Evolutionary conservation across 2,113 vertebrate genomes (phyloP).

Genomic region (Brachionichthys hirsutus): DNA sequence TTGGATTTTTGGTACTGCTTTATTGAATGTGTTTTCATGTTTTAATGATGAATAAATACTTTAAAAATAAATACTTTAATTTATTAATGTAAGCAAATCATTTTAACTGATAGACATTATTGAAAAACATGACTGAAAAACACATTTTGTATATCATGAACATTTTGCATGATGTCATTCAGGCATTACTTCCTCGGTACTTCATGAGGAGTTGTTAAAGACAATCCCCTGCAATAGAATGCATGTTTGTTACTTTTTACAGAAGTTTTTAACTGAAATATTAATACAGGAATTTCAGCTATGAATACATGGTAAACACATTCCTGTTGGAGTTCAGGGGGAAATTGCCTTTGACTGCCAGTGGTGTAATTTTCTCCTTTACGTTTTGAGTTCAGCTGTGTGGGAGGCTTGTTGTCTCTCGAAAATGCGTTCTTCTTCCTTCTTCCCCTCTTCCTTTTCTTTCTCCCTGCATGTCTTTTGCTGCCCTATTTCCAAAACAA

Average conservation of each 20-base stretch:
- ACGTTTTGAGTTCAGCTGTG: conserved; percentile 56
- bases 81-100: too few species aligned
- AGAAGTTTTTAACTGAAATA: conserved; percentile 6
- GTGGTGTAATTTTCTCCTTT: conserved; percentile 56
- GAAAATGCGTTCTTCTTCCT: conserved; percentile 17
- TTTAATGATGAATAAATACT: too few species aligned
- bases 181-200: neutral
- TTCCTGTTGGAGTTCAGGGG: conserved; percentile 3
- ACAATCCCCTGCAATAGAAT: neutral
- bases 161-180: too few species aligned
- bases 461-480: conserved; percentile 19
- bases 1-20: too few species aligned
- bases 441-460: neutral
- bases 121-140: too few species aligned
- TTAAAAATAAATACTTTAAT: too few species aligned
- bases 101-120: too few species aligned
- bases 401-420: conserved; percentile 64
- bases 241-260: neutral
- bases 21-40: too few species aligned
- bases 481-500: conserved; percentile 47
- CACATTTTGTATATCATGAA: too few species aligned
- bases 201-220: neutral
- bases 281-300: conserved; percentile 12
- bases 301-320: conserved; percentile 8
- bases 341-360: conserved; percentile 27